These are phyloP conservation scores for Neomorphus geoffroyi DNA, from an alignment of 2,797 vertebrate genomes.

Conservation along the genomic window DNA sequence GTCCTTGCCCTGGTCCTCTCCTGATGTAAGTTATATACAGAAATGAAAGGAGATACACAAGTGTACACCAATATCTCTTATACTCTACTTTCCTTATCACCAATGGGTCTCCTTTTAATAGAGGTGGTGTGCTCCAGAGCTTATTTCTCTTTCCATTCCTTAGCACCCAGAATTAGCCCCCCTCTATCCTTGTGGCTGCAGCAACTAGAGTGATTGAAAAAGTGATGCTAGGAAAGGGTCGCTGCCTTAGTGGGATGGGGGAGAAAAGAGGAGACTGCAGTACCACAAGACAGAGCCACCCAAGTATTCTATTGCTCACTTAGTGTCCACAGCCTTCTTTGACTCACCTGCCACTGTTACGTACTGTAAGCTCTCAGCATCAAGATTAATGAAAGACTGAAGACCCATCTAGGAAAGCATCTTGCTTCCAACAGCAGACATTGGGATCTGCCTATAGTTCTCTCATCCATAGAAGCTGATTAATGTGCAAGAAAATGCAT, in stretches of 20 bases:
- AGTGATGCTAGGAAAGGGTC: background rate
- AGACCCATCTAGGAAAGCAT: background rate
- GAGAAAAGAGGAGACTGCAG: background rate
- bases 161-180: background rate
- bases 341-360: background rate
- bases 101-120: background rate
- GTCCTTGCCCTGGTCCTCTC: background rate
- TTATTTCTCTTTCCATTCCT: constrained; percentile 11
- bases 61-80: background rate
- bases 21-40: background rate
- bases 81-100: background rate
- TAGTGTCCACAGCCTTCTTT: background rate
- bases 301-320: background rate
- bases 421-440: background rate
- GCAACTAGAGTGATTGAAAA: background rate
- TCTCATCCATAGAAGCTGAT: background rate
- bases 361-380: background rate
- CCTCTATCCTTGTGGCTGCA: background rate
- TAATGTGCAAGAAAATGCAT: background rate
- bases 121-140: background rate
- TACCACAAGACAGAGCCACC: background rate
- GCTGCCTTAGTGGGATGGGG: background rate
- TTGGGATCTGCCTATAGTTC: background rate
- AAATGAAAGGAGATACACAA: background rate
- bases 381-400: background rate